A percentile compares a stretch with the other conserved stretches of the same genome.
Conservation (phyloP, 2,113 vertebrate species). For the Nematolebias whitei region DNA sequence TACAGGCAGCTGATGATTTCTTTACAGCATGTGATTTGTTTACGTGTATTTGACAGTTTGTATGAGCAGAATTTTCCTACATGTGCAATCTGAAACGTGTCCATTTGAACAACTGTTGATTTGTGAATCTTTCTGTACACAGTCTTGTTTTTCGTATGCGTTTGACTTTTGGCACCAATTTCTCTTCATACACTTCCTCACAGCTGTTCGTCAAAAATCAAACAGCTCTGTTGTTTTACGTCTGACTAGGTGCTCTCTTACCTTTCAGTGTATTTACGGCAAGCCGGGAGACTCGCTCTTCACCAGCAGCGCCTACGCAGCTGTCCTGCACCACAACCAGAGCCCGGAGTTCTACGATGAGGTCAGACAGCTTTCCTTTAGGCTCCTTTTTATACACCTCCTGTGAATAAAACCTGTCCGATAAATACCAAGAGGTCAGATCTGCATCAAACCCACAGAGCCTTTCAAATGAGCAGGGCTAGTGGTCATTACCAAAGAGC, state of each 20-base stretch:
- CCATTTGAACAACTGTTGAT: no score
- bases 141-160: no score
- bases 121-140: no score
- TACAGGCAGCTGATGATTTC: no score
- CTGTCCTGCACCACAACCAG: conserved; percentile 95
- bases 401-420: background rate
- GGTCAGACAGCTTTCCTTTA: conserved; percentile 75
- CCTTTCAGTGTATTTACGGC: conserved; percentile 92
- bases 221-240: background rate
- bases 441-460: background rate
- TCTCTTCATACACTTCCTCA: conserved; percentile 11
- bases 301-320: conserved; percentile 82
- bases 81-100: no score
- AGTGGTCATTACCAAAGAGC: conserved; percentile 27
- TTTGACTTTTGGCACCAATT: no score
- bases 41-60: no score
- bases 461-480: background rate
- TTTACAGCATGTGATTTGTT: no score
- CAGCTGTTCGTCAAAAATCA: background rate
- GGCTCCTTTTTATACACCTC: background rate
- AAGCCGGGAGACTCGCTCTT: conserved; percentile 89
- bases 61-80: no score
- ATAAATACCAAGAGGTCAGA: background rate
- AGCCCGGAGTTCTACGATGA: conserved; percentile 96
- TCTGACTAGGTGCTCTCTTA: conserved; percentile 9